Percentiles rank a stretch among this genome's conserved stretches.
Conservation (phyloP, 2,797 vertebrate genomes). For the Oophaga sylvatica region DNA sequence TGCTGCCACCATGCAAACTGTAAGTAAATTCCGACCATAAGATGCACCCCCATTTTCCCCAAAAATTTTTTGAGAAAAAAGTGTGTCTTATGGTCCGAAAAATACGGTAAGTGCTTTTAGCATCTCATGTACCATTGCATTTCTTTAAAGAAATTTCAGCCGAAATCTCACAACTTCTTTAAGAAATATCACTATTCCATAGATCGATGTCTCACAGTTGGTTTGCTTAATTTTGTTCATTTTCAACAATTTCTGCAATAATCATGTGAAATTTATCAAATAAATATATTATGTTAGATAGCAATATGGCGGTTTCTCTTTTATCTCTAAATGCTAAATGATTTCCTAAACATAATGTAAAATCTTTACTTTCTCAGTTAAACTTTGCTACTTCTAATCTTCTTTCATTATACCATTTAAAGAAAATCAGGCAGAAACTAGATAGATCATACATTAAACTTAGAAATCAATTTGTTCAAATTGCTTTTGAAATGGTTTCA, state of each 20-base stretch:
- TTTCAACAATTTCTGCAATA: background rate
- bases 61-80: too few species aligned
- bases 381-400: background rate
- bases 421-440: background rate
- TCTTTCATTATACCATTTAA: conserved; percentile 3
- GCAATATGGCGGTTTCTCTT: background rate
- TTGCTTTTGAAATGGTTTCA: conserved; percentile 11
- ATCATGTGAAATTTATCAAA: background rate
- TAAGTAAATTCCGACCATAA: too few species aligned
- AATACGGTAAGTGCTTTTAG: too few species aligned
- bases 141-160: too few species aligned
- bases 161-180: background rate
- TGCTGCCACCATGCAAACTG: too few species aligned
- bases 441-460: conserved; percentile 1
- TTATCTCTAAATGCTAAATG: background rate
- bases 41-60: too few species aligned
- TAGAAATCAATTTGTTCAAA: conserved; percentile 7
- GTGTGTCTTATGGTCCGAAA: too few species aligned
- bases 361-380: background rate
- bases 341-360: background rate
- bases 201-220: background rate
- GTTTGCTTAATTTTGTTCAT: background rate
- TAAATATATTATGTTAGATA: background rate
- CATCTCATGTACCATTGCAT: too few species aligned
- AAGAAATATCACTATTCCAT: background rate